A percentile compares a stretch with the other conserved stretches of the same genome.
These are phyloP conservation scores for Zootoca vivipara DNA, from an alignment of 2,113 vertebrate genomes.

Conservation along the genomic window DNA sequence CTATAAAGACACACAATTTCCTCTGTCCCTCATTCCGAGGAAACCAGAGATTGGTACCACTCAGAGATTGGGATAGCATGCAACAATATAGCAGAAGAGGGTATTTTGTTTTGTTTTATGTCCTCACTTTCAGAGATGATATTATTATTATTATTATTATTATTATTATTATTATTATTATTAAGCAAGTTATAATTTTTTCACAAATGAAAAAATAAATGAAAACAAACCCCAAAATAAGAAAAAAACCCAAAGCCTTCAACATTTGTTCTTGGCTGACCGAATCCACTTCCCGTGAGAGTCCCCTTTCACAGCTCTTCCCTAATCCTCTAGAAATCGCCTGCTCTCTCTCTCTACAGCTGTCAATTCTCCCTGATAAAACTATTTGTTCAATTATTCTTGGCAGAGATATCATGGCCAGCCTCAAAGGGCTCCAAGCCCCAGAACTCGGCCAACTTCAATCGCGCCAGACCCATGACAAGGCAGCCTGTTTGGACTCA, in stretches of 20 bases:
- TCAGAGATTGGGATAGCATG: too few species aligned
- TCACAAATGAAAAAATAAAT: too few species aligned
- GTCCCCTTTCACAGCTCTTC: slow-evolving; percentile 73
- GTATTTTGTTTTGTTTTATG: too few species aligned
- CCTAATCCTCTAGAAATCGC: slow-evolving; percentile 82
- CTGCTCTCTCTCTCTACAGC: slow-evolving; percentile 79
- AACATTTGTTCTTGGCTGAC: slow-evolving; percentile 66
- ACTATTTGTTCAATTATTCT: slow-evolving; percentile 82
- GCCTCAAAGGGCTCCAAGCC: slow-evolving; percentile 75
- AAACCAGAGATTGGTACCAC: too few species aligned
- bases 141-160: too few species aligned
- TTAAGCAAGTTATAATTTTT: too few species aligned
- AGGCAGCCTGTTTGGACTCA: slow-evolving; percentile 48
- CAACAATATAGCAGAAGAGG: too few species aligned
- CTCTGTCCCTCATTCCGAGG: too few species aligned
- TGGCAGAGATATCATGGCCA: slow-evolving; percentile 67
- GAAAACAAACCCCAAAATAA: too few species aligned
- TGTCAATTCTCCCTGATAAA: slow-evolving; percentile 77
- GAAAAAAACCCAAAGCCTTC: slow-evolving; percentile 53
- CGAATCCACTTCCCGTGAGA: slow-evolving; percentile 75
- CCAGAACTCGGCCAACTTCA: slow-evolving; percentile 71
- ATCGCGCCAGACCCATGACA: slow-evolving; percentile 54
- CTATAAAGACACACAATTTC: too few species aligned
- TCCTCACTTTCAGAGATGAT: too few species aligned
- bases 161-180: too few species aligned